Conservation (phyloP, 92 coral and sea anemone species). For the Meandrina meandrites region DNA sequence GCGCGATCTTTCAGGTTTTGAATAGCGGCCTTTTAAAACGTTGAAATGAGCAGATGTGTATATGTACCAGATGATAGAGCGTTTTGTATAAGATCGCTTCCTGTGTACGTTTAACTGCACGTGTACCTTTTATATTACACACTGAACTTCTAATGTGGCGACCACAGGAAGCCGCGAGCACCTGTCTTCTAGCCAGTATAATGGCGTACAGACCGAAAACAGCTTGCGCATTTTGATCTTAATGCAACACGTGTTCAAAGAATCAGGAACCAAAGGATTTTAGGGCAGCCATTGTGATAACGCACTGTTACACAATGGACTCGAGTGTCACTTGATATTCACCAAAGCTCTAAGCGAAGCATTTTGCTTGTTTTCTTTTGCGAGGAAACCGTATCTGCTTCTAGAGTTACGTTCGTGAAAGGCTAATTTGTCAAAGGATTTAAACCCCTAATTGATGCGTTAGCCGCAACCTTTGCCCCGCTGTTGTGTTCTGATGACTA, state of each 20-base stretch:
- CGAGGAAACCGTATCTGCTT: constrained; percentile 33
- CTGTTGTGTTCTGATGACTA: constrained; percentile 48
- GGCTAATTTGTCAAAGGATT: constrained; percentile 56
- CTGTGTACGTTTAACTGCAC: constrained; percentile 14
- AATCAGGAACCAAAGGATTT: constrained; percentile 18
- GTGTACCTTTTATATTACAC: constrained; percentile 14
- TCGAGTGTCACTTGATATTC: constrained; percentile 45
- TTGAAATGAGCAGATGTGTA: constrained; percentile 34
- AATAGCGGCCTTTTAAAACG: constrained; percentile 39
- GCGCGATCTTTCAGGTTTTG: constrained; percentile 30
- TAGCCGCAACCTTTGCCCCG: constrained; percentile 50
- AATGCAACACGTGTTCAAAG: constrained; percentile 52
- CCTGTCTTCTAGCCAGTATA: constrained; percentile 16
- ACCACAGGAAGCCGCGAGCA: constrained; percentile 2
- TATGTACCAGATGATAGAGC: constrained; percentile 20
- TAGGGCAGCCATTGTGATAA: constrained; percentile 32
- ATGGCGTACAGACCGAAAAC: not conserved
- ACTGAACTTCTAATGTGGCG: constrained; percentile 3
- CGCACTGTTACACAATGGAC: constrained; percentile 36
- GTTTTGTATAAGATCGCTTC: constrained; percentile 37
- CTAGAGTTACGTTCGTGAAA: constrained; percentile 50
- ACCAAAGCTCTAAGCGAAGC: constrained; percentile 8
- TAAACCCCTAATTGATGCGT: constrained; percentile 53
- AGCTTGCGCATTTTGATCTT: not conserved
- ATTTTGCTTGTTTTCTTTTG: constrained; percentile 47